Evolutionary conservation across 2,113 vertebrate species (phyloP).

Genomic region (Cranoglanis bouderius): DNA sequence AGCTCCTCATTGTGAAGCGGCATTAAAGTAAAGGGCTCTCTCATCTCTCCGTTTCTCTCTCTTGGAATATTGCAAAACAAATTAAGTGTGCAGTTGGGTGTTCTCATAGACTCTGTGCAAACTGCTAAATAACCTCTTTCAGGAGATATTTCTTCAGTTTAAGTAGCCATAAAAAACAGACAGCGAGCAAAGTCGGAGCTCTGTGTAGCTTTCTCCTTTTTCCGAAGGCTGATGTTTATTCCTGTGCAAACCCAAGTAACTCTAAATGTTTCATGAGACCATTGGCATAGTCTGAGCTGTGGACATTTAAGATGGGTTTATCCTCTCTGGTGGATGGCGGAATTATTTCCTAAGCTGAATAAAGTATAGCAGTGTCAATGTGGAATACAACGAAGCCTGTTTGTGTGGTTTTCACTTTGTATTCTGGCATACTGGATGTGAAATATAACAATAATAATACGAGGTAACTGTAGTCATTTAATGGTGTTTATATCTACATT

Average conservation of each 20-base stretch:
- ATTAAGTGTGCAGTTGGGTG: conserved; percentile 31
- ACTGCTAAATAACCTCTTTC: conserved; percentile 22
- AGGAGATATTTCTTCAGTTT: conserved; percentile 21
- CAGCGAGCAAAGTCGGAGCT: neutral
- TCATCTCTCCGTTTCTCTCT: neutral
- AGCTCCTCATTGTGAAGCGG: conserved; percentile 17
- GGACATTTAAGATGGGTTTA: conserved; percentile 38
- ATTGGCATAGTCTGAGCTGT: neutral
- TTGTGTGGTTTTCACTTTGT: neutral
- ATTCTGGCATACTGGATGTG: neutral
- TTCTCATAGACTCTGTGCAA: neutral
- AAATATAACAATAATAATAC: neutral
- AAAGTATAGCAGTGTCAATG: neutral
- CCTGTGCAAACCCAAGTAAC: conserved; percentile 30
- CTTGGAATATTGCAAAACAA: neutral
- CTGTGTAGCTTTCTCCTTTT: neutral
- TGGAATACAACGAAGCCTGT: neutral
- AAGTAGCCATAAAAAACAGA: conserved; percentile 25
- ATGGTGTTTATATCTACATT: neutral
- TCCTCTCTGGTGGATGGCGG: neutral
- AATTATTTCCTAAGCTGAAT: neutral
- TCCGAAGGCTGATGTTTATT: neutral
- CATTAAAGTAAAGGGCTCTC: conserved; percentile 22
- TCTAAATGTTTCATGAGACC: conserved; percentile 42
- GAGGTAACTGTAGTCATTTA: neutral